A percentile compares a stretch with the other conserved stretches of the same genome.
phyloP scores from a whole-genome alignment of 2,888 invertebrate species.

The Torymus auratus region DNA sequence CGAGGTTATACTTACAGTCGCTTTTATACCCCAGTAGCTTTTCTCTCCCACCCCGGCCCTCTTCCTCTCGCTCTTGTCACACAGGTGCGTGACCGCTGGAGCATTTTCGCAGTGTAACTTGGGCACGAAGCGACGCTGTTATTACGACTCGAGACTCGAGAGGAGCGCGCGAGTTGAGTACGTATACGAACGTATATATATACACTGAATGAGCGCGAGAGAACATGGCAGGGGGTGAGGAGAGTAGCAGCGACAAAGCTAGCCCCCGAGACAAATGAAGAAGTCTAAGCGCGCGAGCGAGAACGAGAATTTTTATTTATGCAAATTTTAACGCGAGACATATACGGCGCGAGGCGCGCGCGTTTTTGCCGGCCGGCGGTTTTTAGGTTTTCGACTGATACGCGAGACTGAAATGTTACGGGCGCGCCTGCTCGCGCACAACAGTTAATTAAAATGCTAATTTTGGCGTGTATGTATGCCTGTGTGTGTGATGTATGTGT shows the following conservation, averaged over 20 bases:
- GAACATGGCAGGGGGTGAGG: background rate
- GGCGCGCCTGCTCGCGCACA: background rate
- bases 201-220: too few relatives aligned
- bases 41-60: constrained; percentile 59
- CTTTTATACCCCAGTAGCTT: constrained; percentile 40
- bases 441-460: constrained; percentile 54
- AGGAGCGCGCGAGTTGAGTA: constrained; percentile 44
- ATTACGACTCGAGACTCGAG: constrained; percentile 62
- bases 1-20: constrained; percentile 45
- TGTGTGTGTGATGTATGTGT: too few relatives aligned
- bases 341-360: too few relatives aligned
- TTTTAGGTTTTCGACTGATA: constrained; percentile 39
- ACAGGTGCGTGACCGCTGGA: constrained; percentile 68
- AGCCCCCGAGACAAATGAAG: constrained; percentile 55
- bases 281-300: constrained; percentile 40
- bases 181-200: background rate
- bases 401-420: background rate
- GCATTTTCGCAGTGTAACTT: constrained; percentile 66
- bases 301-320: constrained; percentile 56
- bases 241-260: constrained; percentile 47
- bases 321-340: constrained; percentile 43
- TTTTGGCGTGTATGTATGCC: background rate
- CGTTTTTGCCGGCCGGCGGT: too few relatives aligned
- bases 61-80: constrained; percentile 62
- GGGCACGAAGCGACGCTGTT: constrained; percentile 65